Evolutionary conservation across 2,797 vertebrate species (phyloP).

Genomic region (Chloroceryle amazona): DNA sequence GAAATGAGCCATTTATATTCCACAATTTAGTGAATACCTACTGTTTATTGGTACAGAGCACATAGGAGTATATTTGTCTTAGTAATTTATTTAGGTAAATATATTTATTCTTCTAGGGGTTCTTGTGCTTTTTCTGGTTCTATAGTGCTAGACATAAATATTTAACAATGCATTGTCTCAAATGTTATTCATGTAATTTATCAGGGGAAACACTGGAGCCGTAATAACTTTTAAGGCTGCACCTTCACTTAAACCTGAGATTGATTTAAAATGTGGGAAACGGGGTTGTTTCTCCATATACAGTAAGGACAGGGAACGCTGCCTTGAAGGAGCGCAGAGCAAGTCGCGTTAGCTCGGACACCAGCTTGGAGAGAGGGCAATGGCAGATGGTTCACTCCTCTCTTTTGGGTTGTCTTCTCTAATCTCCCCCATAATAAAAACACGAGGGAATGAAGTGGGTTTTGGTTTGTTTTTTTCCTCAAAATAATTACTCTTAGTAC

Average conservation of each 20-base stretch:
- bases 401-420: neutral
- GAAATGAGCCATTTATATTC: conserved; percentile 92
- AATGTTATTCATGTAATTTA: conserved; percentile 90
- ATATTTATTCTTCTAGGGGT: conserved; percentile 89
- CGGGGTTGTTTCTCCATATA: conserved; percentile 33
- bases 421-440: neutral
- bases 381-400: neutral
- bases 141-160: conserved; percentile 88
- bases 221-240: conserved; percentile 84
- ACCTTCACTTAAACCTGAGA: conserved; percentile 86
- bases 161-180: conserved; percentile 89
- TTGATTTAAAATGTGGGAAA: conserved; percentile 78
- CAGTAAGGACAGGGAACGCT: conserved; percentile 11
- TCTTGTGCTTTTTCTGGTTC: conserved; percentile 84
- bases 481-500: neutral
- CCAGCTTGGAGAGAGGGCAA: neutral
- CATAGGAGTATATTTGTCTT: conserved; percentile 90
- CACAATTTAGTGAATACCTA: conserved; percentile 90
- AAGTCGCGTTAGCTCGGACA: neutral
- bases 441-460: neutral
- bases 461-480: neutral
- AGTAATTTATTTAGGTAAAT: conserved; percentile 91
- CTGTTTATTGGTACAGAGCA: conserved; percentile 89
- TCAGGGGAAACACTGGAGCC: conserved; percentile 83
- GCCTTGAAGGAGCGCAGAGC: neutral